Conservation (phyloP, 2,888 invertebrate species). For the Deilephila porcellus region DNA sequence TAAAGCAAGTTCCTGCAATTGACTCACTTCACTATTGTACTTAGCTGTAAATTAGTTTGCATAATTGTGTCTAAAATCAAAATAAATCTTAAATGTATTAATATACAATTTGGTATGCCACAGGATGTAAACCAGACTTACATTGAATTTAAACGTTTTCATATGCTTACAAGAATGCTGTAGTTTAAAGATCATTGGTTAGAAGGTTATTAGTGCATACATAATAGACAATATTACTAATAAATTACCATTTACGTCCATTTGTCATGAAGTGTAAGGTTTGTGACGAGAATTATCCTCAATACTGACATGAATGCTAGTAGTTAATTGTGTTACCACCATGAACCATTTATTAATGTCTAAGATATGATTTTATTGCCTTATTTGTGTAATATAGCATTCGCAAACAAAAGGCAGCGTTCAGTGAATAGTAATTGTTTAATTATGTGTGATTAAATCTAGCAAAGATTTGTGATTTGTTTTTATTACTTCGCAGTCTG, state of each 20-base stretch:
- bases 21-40: too few species aligned
- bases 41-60: too few species aligned
- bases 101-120: too few species aligned
- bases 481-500: background rate
- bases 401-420: constrained; percentile 1
- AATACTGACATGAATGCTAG: background rate
- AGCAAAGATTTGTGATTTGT: background rate
- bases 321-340: background rate
- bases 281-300: background rate
- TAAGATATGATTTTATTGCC: constrained; percentile 6
- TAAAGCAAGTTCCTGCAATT: too few species aligned
- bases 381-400: background rate
- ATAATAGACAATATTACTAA: background rate
- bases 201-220: background rate
- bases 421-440: constrained; percentile 2
- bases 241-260: background rate
- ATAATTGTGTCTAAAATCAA: too few species aligned
- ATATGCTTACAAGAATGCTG: too few species aligned
- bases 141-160: too few species aligned
- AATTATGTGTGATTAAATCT: constrained; percentile 1
- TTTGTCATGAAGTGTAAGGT: constrained; percentile 1
- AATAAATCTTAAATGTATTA: too few species aligned
- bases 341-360: constrained; percentile 8
- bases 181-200: background rate
- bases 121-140: too few species aligned